Evolutionary conservation across 1,140 invertebrate species (phyloP).

Genomic region (Chironomus tepperi): DNA sequence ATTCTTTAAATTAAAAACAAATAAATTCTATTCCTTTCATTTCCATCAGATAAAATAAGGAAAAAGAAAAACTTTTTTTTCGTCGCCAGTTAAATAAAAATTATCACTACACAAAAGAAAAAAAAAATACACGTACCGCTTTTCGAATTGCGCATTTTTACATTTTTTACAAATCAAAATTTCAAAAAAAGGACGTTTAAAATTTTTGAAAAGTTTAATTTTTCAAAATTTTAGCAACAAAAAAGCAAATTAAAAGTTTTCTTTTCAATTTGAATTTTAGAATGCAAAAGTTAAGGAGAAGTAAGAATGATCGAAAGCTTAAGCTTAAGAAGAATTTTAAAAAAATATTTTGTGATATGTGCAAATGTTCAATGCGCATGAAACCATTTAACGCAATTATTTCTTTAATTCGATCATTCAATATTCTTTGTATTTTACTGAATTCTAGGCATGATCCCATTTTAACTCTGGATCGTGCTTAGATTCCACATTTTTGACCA

Average conservation of each 20-base stretch:
- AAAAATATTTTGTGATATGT: neutral
- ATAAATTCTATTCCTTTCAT: too few relatives aligned
- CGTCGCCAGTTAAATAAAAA: neutral
- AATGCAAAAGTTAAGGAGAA: neutral
- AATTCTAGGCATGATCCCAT: too few relatives aligned
- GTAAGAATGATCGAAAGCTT: neutral
- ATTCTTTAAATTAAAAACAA: too few relatives aligned
- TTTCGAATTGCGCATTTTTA: neutral
- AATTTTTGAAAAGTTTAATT: neutral
- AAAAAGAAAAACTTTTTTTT: too few relatives aligned
- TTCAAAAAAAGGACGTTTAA: neutral
- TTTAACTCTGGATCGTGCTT: too few relatives aligned
- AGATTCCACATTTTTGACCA: too few relatives aligned
- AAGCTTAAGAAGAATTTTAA: neutral
- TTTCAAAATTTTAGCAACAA: too few relatives aligned
- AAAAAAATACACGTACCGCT: neutral
- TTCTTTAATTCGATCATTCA: constrained; percentile 13
- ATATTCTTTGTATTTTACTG: too few relatives aligned
- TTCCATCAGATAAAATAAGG: too few relatives aligned
- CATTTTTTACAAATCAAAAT: too few relatives aligned
- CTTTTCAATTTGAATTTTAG: constrained; percentile 2
- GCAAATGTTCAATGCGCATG: neutral
- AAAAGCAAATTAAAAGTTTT: neutral
- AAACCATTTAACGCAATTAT: constrained; percentile 13
- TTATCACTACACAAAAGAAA: neutral